Percentiles rank a stretch among this genome's conserved stretches.
Evolutionary conservation across 2,113 vertebrate genomes (phyloP).

Genomic region (Rana temporaria): DNA sequence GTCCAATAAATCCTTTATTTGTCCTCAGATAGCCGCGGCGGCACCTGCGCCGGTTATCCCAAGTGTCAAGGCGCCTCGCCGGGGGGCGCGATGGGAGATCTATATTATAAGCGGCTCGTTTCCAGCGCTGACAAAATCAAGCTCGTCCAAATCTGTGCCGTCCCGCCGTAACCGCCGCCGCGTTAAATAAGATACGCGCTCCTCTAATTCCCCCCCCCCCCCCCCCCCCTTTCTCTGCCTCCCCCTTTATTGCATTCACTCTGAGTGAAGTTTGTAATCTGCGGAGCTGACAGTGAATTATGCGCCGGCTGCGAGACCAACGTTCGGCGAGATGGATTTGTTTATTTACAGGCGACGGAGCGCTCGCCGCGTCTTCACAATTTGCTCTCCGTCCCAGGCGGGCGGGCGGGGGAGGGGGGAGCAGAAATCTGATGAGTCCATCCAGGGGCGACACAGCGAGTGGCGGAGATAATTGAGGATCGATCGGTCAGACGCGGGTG

Average conservation of each 20-base stretch:
- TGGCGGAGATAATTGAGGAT: too few species aligned
- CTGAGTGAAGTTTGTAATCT: conserved; percentile 32
- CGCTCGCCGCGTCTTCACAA: not conserved
- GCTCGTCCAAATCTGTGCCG: not conserved
- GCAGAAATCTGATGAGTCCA: not conserved
- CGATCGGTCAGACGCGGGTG: too few species aligned
- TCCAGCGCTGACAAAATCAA: not conserved
- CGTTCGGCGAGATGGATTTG: conserved; percentile 14
- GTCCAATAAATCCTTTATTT: conserved; percentile 27
- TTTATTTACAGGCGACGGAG: conserved; percentile 34
- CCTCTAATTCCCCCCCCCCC: conserved; percentile 16
- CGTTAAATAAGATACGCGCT: not conserved
- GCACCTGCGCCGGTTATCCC: not conserved
- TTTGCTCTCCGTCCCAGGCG: not conserved
- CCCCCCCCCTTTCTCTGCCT: not conserved
- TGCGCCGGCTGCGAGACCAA: not conserved
- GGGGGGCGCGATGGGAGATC: not conserved
- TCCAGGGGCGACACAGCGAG: too few species aligned
- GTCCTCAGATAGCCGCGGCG: not conserved
- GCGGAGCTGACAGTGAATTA: conserved; percentile 31
- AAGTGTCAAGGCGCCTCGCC: not conserved
- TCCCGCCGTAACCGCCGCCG: not conserved
- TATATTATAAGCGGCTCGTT: not conserved
- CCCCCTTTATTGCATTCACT: conserved; percentile 35
- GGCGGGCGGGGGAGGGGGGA: not conserved